Conservation (phyloP, 2,797 vertebrate species). For the Vipera ursinii region DNA sequence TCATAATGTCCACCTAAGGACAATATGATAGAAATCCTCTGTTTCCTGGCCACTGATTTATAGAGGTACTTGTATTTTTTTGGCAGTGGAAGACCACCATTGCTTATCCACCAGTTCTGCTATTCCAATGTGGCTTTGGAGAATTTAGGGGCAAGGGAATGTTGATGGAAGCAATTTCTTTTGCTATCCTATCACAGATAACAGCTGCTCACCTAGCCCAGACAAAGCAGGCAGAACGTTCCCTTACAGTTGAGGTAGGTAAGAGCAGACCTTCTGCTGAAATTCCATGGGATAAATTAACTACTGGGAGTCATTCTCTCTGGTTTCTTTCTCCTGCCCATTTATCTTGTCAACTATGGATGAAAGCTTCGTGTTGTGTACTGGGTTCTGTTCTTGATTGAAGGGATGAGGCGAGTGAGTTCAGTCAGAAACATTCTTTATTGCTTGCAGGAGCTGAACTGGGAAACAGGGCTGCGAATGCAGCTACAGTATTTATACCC, state of each 20-base stretch:
- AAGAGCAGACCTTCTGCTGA: neutral
- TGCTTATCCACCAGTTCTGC: neutral
- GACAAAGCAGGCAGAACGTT: neutral
- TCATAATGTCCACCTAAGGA: neutral
- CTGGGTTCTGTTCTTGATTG: too few relatives aligned
- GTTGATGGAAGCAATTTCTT: neutral
- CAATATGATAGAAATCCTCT: neutral
- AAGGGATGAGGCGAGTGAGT: too few relatives aligned
- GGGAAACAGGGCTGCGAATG: too few relatives aligned
- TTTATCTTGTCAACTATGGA: neutral
- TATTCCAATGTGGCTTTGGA: neutral
- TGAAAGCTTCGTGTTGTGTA: neutral
- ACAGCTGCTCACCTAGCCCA: neutral
- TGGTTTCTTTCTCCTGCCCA: neutral
- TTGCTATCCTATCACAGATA: neutral
- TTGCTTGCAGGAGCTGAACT: too few relatives aligned
- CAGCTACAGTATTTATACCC: too few relatives aligned
- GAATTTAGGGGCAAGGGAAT: neutral
- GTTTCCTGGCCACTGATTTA: neutral
- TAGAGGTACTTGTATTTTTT: neutral
- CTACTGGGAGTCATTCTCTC: neutral
- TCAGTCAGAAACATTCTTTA: too few relatives aligned
- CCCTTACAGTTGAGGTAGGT: neutral
- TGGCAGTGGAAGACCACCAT: neutral
- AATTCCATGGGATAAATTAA: neutral